Evolutionary conservation across 2,888 invertebrate genomes (phyloP), one percentile per base, ranked within the genome.

Genomic region (Lagria hirta): DNA sequence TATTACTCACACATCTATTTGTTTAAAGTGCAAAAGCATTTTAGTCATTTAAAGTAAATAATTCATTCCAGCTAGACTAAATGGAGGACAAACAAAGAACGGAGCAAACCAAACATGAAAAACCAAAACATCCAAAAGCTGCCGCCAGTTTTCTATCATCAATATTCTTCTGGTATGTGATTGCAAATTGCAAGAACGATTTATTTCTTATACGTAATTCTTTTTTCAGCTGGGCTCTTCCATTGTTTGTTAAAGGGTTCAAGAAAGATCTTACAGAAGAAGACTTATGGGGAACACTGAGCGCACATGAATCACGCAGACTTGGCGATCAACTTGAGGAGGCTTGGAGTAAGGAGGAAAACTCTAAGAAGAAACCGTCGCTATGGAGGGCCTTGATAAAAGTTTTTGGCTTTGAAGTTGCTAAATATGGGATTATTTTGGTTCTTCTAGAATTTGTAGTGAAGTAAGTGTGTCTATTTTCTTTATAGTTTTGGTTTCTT

Each of bases 251-350:
- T 22, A 71, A 73, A 56, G 78, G 78, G 3, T 68, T 66, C 50
- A 70, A 64, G 41, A 69, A 70, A 42, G 76, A 76, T 44, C 62
- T 78, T 28, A 70, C 70, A 43, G 71, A 74, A 40, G 67, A 71
- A 21, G 79, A 79, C 58, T 63, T 79, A 5, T 76, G 73, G 52
- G 67, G 71, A 52, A 70, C 74, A 5, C 64, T 78, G 10, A 63
- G 65, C 40, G 71, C 70, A 37, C 76, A 78, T 55, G 65, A 66
- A 38, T 75, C 76, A 1, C 65, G 62, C 30, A 35, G 36, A 22
- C 57, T 78, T 15, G 76, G 75, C 3, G 68, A 74, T 46, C 62
- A 60, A 51, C 56, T 78, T 18, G 72, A 74, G 57, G 51, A 51
- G 30, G 52, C 54, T 37, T 69, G 68, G 68, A 58, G 59, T 35